Evolutionary conservation across 2,888 invertebrate genomes (phyloP).

Genomic region (Eupsilia transversa): DNA sequence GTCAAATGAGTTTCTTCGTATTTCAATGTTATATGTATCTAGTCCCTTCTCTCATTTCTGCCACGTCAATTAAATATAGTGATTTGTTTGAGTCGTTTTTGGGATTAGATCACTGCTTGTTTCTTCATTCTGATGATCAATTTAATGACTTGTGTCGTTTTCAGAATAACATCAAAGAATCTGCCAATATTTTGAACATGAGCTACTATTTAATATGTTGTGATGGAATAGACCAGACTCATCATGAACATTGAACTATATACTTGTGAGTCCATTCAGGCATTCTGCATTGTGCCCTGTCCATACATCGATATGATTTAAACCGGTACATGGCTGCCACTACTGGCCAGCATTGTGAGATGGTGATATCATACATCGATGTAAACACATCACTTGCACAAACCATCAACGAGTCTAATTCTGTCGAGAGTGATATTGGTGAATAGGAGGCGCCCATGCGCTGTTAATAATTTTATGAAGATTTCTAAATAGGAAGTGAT

Average conservation of each 20-base stretch:
- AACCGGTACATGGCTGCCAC: conserved; percentile 36
- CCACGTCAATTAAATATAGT: conserved; percentile 10
- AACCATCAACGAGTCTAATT: conserved; percentile 26
- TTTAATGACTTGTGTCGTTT: no score
- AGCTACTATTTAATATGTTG: not conserved
- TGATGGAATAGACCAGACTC: conserved; percentile 19
- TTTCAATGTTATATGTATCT: conserved; percentile 36
- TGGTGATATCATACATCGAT: conserved; percentile 56
- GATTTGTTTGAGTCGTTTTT: not conserved
- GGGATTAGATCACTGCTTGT: not conserved
- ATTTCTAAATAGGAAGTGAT: conserved; percentile 14
- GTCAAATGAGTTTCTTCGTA: conserved; percentile 51
- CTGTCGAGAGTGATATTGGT: conserved; percentile 43
- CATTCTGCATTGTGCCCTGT: conserved; percentile 35
- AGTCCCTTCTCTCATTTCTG: conserved; percentile 33
- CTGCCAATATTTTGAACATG: no score
- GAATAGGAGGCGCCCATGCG: conserved; percentile 10
- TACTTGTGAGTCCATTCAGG: conserved; percentile 45
- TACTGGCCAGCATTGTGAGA: conserved; percentile 42
- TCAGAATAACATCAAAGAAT: no score
- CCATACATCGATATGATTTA: conserved; percentile 54
- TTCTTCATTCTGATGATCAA: not conserved
- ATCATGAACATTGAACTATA: conserved; percentile 33
- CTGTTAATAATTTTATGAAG: conserved; percentile 31
- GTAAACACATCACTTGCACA: conserved; percentile 22